Conservation (phyloP, 1,140 invertebrate genomes). For the Gonatopus flavifemur region DNA sequence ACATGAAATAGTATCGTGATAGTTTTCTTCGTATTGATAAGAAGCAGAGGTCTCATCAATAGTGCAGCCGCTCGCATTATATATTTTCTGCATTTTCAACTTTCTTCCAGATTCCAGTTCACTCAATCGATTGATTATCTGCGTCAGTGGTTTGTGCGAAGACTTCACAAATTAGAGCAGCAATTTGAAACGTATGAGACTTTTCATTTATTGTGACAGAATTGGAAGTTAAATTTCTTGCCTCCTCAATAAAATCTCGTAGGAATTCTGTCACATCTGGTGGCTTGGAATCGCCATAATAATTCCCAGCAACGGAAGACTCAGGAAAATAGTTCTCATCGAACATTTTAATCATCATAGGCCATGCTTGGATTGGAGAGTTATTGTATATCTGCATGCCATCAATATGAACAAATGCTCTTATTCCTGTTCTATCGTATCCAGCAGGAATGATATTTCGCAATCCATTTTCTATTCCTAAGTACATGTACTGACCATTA, state of each 20-base stretch:
- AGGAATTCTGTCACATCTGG: slow-evolving; percentile 3
- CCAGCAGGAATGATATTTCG: neutral
- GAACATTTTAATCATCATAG: neutral
- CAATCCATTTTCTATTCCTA: neutral
- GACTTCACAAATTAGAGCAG: neutral
- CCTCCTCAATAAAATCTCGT: slow-evolving; percentile 5
- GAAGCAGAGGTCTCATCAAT: neutral
- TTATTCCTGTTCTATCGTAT: neutral
- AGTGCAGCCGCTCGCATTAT: neutral
- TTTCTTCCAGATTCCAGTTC: slow-evolving; percentile 1
- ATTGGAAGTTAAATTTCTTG: neutral
- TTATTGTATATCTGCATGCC: neutral
- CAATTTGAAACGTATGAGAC: neutral
- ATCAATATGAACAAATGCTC: neutral
- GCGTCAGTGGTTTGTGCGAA: slow-evolving; percentile 1
- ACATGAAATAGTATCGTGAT: neutral
- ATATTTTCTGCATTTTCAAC: neutral
- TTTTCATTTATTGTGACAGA: neutral
- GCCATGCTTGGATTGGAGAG: neutral
- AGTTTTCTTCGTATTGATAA: neutral
- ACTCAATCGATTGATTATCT: slow-evolving; percentile 3
- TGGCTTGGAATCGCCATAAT: neutral
- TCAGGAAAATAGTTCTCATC: neutral
- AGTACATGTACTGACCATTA: neutral
- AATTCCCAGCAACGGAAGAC: slow-evolving; percentile 5